Evolutionary conservation across 2,888 invertebrate genomes (phyloP), one percentile per base, ranked within the genome.

Genomic region (Philonicus albiceps): DNA sequence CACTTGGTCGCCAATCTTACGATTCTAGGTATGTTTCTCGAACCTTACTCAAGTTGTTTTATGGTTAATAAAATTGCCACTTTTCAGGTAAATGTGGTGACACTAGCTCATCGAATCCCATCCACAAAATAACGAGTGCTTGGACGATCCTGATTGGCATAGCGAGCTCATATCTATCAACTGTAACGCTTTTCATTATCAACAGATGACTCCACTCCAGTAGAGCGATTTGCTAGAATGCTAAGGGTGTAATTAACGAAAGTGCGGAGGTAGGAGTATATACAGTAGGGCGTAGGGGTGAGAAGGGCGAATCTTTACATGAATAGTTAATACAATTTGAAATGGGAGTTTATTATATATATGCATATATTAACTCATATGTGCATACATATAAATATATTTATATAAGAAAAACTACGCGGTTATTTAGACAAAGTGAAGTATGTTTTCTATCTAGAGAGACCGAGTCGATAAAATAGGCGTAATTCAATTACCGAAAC

Each of bases 1-100:
- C 92, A 92, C 90, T 89, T 92, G 88, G 90, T 91, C 19, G 92
- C 92, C 80, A 92, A 92, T 90, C 90, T 92, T 86, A 92, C 92
- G 40, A 90, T 91, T 80, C 90, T 91, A 88, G 92, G 92, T 92
- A 88, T 89, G 86, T 87, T 86, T 4, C 11, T 27, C 13, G 3
- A 64, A 2, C 40, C 37, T 74, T 86, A 76, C 16, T 43, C 8
- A 13, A 16, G 11, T 16, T 43, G 11, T 43, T 43, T 43, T 3
- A 2, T 11, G 4, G 13, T 16, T 43, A 43, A 43, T 3, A 16
- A 16, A 11, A 0, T 43, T 40, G 11, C 2, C 11, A 43, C 78
- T 55, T 74, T 34, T 2, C 30, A 89, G 89, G 89, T 22, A 88
- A 89, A 88, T 89, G 89, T 87, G 88, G 89, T 55, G 89, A 89